These are phyloP conservation scores for Poeciliopsis infans DNA, from an alignment of 2,797 vertebrate species.

Conservation along the genomic window DNA sequence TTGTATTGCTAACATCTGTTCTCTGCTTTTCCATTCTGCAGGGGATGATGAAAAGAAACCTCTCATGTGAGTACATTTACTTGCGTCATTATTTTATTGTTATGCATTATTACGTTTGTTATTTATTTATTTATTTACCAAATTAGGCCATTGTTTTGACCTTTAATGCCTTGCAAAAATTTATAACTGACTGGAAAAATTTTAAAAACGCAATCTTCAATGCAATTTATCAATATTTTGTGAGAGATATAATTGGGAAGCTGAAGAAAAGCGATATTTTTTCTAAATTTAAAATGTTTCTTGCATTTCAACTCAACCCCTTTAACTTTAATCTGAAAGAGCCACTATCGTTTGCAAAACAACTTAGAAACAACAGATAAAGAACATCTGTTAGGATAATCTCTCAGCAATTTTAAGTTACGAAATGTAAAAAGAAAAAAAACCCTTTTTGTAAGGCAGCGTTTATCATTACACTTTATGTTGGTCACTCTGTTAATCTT, in stretches of 20 bases:
- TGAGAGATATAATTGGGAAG: neutral
- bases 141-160: neutral
- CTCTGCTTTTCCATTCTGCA: constrained; percentile 79
- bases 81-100: neutral
- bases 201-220: neutral
- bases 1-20: constrained; percentile 20
- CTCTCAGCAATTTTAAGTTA: neutral
- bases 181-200: neutral
- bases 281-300: neutral
- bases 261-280: neutral
- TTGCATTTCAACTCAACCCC: neutral
- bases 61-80: constrained; percentile 91
- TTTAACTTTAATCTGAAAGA: too few species aligned
- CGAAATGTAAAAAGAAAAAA: neutral
- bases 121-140: neutral
- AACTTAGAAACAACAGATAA: neutral
- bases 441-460: neutral
- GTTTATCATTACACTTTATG: neutral
- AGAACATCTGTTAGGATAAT: neutral
- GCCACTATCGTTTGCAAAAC: neutral
- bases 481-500: neutral
- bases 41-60: constrained; percentile 94
- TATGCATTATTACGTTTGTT: neutral
- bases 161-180: neutral
- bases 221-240: neutral